A percentile compares a stretch with the other conserved stretches of the same genome.
Conservation (phyloP, 2,888 invertebrate species). For the Watsonalla binaria region DNA sequence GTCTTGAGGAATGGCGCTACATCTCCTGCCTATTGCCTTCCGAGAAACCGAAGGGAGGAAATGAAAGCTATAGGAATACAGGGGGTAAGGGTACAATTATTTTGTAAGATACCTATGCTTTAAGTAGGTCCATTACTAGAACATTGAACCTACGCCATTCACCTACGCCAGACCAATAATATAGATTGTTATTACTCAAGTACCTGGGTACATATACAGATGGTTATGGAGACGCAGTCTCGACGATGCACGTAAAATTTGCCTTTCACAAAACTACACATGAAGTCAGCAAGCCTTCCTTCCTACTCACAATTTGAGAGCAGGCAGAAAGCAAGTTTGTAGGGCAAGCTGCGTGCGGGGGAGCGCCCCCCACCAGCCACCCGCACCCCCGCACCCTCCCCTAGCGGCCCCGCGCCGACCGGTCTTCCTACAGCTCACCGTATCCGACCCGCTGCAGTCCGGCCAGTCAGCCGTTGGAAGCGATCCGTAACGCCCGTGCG, state of each 20-base stretch:
- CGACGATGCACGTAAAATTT: constrained; percentile 36
- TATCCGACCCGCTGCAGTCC: constrained; percentile 14
- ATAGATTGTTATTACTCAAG: neutral
- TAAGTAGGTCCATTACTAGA: no score
- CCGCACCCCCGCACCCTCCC: constrained; percentile 15
- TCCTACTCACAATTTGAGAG: constrained; percentile 56
- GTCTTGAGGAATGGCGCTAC: no score
- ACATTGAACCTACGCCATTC: no score
- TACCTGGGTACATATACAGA: constrained; percentile 5
- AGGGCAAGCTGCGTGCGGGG: constrained; percentile 52
- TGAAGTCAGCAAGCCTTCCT: constrained; percentile 26
- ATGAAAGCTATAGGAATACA: no score
- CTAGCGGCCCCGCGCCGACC: constrained; percentile 22
- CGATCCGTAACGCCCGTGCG: constrained; percentile 5
- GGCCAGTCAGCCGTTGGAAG: constrained; percentile 46
- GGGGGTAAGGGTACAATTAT: no score
- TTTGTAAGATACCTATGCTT: no score
- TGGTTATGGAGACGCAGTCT: constrained; percentile 24
- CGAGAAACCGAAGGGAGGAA: no score
- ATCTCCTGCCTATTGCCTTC: no score
- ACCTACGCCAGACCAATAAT: no score
- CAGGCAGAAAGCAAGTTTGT: constrained; percentile 61
- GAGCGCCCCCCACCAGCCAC: constrained; percentile 19
- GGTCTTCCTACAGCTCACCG: constrained; percentile 28
- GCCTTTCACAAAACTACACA: constrained; percentile 63